A percentile compares a stretch with the other conserved stretches of the same genome.
Evolutionary conservation across 2,797 vertebrate genomes (phyloP).

Genomic region (Tenualosa ilisha): DNA sequence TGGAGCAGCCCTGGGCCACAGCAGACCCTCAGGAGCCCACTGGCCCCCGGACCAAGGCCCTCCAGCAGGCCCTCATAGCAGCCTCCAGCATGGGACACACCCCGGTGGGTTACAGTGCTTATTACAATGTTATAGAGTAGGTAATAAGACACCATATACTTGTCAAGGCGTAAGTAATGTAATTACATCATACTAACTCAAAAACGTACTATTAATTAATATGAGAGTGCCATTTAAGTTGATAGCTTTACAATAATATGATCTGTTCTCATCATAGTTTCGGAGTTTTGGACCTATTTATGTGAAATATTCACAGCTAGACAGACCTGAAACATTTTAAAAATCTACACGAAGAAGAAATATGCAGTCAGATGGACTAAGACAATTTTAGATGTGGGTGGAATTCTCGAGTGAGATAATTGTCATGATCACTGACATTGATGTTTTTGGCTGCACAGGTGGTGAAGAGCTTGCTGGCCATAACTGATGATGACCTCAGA

Average conservation of each 20-base stretch:
- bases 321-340: too few species aligned
- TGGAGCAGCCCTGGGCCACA: conserved; percentile 77
- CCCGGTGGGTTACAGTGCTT: conserved; percentile 68
- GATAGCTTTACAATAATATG: too few species aligned
- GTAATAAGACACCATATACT: background rate
- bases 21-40: conserved; percentile 67
- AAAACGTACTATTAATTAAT: too few species aligned
- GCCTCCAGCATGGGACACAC: conserved; percentile 92
- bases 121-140: background rate
- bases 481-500: conserved; percentile 78
- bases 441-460: conserved; percentile 73
- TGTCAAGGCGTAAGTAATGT: too few species aligned
- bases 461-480: conserved; percentile 83
- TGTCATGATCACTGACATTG: background rate
- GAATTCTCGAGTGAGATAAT: background rate
- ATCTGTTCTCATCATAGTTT: too few species aligned
- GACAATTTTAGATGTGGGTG: background rate
- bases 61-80: conserved; percentile 87
- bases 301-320: too few species aligned
- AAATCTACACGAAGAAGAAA: background rate
- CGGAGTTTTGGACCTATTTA: too few species aligned
- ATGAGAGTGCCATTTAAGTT: too few species aligned
- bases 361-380: background rate
- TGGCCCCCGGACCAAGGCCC: conserved; percentile 74
- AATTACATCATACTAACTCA: too few species aligned